Base-by-base conservation (phyloP, 1,140 invertebrate genomes). In the Parapsyche elsis region DNA sequence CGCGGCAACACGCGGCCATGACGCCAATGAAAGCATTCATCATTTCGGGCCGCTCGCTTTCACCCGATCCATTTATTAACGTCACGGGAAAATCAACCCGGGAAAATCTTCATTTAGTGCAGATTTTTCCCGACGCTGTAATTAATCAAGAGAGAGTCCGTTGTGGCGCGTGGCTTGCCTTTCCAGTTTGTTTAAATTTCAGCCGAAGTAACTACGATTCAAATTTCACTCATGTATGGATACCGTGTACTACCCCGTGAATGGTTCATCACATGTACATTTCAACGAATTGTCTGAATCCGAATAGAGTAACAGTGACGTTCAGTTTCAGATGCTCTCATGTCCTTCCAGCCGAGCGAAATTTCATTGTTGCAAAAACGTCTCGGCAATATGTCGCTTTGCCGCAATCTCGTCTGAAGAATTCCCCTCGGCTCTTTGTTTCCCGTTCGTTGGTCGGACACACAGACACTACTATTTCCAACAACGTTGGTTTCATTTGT, bases 401-500 rank as follows among this genome's bases (percentile, higher is more conserved):
- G 71, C 46, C 71, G 46, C 71, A 46, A 46, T 74, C 71, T 53
- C 44, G 71, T 19, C 5, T 16, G 71, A 19, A 49, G 44, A 16
- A 70, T 70, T 70, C 23, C 24, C 64, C 19, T 21, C 21, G 46
- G 30, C 30, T n/a, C 30, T 38, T 38, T 38, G 30, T 38, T 38
- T 38, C 30, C 30, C 30, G 7, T 7, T 7, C 30, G 30, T 38
- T 38, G 30, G 30, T 7, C 61, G 24, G 4, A 67, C 21, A 53
- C 49, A 53, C 49, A 53, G 10, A 53, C 12, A 53, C 19, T 21
- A 23, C 46, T 46, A 49, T 10, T 9, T 53, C 45, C 44, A 9
- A 19, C 44, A 53, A 57, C 73, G 16, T 23, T 57, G 14, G 73
- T 76, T 76, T 76, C 73, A 76, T 76, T 76, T 76, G 73, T 76